Percentiles rank a stretch among this genome's conserved stretches.
Conservation (phyloP, 2,888 invertebrate genomes). For the Abrostola triplasia region DNA sequence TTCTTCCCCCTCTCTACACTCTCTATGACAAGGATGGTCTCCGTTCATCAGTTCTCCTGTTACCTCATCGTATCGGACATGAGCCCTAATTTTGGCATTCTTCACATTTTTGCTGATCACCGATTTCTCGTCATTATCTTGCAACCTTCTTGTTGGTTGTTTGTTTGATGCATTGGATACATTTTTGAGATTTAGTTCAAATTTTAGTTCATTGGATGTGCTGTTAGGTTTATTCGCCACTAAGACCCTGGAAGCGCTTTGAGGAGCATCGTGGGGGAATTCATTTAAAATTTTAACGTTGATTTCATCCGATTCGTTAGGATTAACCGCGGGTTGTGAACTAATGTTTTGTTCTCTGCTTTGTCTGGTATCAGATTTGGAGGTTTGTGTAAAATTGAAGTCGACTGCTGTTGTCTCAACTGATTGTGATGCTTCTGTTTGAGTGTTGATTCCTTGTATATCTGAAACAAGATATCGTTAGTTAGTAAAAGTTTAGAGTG, state of each 20-base stretch:
- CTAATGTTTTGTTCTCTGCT: constrained; percentile 49
- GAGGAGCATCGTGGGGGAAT: constrained; percentile 53
- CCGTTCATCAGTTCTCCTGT: constrained; percentile 81
- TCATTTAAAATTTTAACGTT: constrained; percentile 61
- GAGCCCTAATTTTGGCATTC: constrained; percentile 72
- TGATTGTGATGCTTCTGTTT: constrained; percentile 52
- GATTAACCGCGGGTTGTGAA: constrained; percentile 37
- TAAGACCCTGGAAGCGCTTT: constrained; percentile 81
- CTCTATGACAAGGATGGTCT: constrained; percentile 90
- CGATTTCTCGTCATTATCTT: constrained; percentile 55
- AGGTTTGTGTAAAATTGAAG: constrained; percentile 39
- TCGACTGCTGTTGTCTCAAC: constrained; percentile 55
- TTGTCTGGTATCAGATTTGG: constrained; percentile 46
- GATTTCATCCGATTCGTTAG: constrained; percentile 38
- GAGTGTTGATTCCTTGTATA: constrained; percentile 67
- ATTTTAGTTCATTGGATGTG: constrained; percentile 66
- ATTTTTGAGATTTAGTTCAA: constrained; percentile 58
- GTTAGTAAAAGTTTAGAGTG: too few relatives aligned
- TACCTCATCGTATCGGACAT: constrained; percentile 80
- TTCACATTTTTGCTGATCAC: constrained; percentile 57
- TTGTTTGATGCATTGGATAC: constrained; percentile 46
- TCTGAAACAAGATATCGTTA: constrained; percentile 66
- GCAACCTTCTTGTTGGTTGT: constrained; percentile 61
- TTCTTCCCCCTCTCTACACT: constrained; percentile 89
- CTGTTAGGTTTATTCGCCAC: constrained; percentile 63